Base-by-base conservation (phyloP, 2,888 invertebrate species). In the Cheiracanthium punctorium region DNA sequence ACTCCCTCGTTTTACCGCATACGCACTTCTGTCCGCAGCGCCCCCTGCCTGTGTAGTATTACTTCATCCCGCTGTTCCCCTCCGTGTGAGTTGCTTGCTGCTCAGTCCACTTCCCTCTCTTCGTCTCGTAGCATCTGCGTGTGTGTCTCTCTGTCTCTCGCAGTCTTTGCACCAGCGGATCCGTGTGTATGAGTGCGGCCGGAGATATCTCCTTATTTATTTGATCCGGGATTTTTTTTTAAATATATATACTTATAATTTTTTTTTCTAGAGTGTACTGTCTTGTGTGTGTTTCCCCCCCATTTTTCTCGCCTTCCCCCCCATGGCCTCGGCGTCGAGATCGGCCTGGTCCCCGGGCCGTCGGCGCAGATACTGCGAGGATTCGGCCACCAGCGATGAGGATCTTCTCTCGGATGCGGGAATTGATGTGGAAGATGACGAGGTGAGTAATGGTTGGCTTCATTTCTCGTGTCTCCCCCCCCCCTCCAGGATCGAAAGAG, bases 341-440 rank as follows among this genome's bases (percentile, higher is more conserved):
- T 32, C 77, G 43, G 79, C 67, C 33, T 85, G 84, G 84, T 85
- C 84, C 29, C 71, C 71, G 14, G 79, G 79, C 32, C 67, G 73
- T 8, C 77, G 84, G 17, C 84, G 84, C 12, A 58, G 75, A 10
- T 84, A 77, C 77, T 79, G 84, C 73, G 58, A 74, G 52, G 84
- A 85, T 41, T 73, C 75, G 71, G 48, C 75, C 30, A 86, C 86
- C 65, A 86, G 86, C 20, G 86, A 86, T 48, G 86, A 86, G 80
- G 86, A 86, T 65, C 43, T 80, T 65, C 86, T 86, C 67, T 86
- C 86, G 48, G 86, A 86, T 80, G 80, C 80, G 80, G 86, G 86
- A 32, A 86, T 86, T 58, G 86, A 86, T 33, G 86, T 86, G 29
- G 86, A 86, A 28, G 86, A 86, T 33, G 80, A 86, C n/a, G 86